phyloP scores from a whole-genome alignment of 2,888 invertebrate genomes.

The Miltochrista miniata region DNA sequence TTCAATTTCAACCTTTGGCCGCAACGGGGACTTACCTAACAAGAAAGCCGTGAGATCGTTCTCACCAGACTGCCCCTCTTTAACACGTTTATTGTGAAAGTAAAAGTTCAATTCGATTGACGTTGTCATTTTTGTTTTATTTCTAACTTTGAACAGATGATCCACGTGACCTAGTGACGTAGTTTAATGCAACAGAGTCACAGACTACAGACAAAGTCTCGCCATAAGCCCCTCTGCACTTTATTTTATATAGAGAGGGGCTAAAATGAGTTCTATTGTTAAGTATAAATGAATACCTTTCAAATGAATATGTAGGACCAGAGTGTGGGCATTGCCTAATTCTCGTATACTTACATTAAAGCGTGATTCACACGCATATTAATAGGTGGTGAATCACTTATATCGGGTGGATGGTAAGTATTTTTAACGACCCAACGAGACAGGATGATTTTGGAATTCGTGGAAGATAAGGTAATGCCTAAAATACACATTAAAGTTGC shows the following conservation, averaged over 20 bases:
- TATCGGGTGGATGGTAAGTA: constrained; percentile 32
- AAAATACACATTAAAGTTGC: constrained; percentile 22
- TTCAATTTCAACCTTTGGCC: too few relatives aligned
- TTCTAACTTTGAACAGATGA: too few relatives aligned
- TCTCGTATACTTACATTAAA: constrained; percentile 35
- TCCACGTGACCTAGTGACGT: too few relatives aligned
- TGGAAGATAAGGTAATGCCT: constrained; percentile 49
- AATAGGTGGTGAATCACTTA: constrained; percentile 53
- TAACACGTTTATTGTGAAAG: too few relatives aligned
- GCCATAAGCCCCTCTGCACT: too few relatives aligned
- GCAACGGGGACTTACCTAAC: not conserved
- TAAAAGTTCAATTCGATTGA: too few relatives aligned
- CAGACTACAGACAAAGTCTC: too few relatives aligned
- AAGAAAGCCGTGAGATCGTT: too few relatives aligned
- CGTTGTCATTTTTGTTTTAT: too few relatives aligned
- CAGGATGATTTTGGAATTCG: constrained; percentile 25
- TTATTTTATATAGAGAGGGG: too few relatives aligned
- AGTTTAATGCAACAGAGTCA: too few relatives aligned
- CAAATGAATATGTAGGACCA: not conserved
- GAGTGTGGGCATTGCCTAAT: not conserved
- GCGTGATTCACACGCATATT: constrained; percentile 51
- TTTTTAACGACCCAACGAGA: constrained; percentile 31
- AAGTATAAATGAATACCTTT: not conserved
- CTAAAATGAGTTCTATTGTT: not conserved
- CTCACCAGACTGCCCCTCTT: too few relatives aligned